A percentile compares a stretch with the other conserved stretches of the same genome.
Evolutionary conservation across 2,888 invertebrate species (phyloP).

Genomic region (Ctenicera cuprea): DNA sequence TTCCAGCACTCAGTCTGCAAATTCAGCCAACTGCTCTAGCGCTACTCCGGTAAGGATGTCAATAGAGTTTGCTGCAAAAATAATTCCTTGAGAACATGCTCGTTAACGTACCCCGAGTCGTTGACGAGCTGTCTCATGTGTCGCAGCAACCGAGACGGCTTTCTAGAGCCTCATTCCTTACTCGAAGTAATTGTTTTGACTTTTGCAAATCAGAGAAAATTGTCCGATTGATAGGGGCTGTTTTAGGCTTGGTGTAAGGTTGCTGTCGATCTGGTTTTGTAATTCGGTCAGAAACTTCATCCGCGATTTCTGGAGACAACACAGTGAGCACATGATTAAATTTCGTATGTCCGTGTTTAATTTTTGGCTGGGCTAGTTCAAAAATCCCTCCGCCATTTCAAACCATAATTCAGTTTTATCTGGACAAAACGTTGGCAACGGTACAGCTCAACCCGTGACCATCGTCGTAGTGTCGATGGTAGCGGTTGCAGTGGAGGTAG

Average conservation of each 20-base stretch:
- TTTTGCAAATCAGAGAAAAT: constrained; percentile 12
- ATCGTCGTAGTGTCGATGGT: too few species aligned
- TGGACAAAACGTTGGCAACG: neutral
- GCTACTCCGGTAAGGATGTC: neutral
- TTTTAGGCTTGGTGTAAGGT: neutral
- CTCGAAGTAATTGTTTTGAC: constrained; percentile 16
- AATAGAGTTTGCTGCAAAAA: constrained; percentile 11
- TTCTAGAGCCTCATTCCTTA: constrained; percentile 10
- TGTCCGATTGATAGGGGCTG: neutral
- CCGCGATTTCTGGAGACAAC: neutral
- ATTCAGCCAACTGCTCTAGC: constrained; percentile 6
- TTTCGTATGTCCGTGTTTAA: too few species aligned
- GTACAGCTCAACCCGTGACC: neutral
- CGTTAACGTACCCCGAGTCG: constrained; percentile 6
- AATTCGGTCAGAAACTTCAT: neutral
- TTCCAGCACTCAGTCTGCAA: constrained; percentile 17
- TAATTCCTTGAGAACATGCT: neutral
- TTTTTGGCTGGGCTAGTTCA: too few species aligned
- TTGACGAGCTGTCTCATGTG: constrained; percentile 9
- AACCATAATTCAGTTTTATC: too few species aligned
- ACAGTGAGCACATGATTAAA: neutral
- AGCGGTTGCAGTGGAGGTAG: too few species aligned
- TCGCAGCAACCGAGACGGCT: too few species aligned
- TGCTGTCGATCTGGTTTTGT: neutral
- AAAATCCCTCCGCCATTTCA: too few species aligned